These are phyloP conservation scores for Spinibarbus caldwelli DNA, from an alignment of 2,797 vertebrate species.

Conservation along the genomic window DNA sequence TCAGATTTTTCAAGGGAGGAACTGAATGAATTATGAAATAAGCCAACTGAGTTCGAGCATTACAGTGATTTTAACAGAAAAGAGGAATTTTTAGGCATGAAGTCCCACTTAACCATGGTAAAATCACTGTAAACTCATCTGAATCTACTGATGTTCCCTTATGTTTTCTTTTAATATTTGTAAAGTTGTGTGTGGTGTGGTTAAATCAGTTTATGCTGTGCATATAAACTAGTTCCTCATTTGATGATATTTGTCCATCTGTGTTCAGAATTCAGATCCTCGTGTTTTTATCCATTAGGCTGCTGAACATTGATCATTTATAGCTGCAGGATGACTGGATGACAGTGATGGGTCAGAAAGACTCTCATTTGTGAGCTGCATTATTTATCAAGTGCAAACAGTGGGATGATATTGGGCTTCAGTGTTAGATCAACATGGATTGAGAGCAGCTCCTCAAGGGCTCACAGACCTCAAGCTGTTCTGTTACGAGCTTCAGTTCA, in stretches of 20 bases:
- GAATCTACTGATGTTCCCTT: not conserved
- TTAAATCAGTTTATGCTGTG: not conserved
- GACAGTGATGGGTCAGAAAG: constrained; percentile 1
- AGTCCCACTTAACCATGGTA: too few relatives aligned
- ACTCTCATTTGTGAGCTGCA: constrained; percentile 31
- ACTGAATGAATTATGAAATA: not conserved
- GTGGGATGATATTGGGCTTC: constrained; percentile 2
- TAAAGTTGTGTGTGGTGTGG: not conserved
- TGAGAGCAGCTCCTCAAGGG: constrained; percentile 8
- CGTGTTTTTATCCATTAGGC: not conserved
- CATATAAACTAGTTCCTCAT: not conserved
- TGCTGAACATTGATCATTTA: not conserved
- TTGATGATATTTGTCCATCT: not conserved
- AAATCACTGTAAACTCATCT: too few relatives aligned
- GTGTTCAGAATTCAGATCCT: not conserved
- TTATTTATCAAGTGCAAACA: constrained; percentile 21
- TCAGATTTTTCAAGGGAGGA: not conserved
- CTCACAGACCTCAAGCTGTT: constrained; percentile 16
- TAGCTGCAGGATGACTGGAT: not conserved
- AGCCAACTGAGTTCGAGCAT: not conserved
- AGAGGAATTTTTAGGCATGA: not conserved
- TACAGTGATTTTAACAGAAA: not conserved
- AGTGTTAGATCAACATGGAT: constrained; percentile 5
- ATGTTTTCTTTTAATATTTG: not conserved
- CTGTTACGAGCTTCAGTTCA: constrained; percentile 2